These are phyloP conservation scores for Bombyx mandarina DNA, from an alignment of 1,140 invertebrate species.

Conservation along the genomic window DNA sequence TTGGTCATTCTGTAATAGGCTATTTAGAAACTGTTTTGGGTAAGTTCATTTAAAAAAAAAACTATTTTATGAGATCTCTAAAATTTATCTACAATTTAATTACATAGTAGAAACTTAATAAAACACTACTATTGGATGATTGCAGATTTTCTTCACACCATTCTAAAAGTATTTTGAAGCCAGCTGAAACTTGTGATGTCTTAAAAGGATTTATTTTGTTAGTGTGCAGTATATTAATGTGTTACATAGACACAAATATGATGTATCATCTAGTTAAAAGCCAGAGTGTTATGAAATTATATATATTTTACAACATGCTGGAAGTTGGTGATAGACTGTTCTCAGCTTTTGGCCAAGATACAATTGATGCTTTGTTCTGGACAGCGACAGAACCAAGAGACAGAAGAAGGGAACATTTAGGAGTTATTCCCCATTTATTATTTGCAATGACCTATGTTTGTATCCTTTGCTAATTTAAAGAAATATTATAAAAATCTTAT, in stretches of 20 bases:
- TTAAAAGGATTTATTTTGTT: constrained; percentile 93
- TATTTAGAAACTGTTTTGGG: constrained; percentile 81
- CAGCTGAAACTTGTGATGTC: constrained; percentile 96
- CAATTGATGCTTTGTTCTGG: constrained; percentile 97
- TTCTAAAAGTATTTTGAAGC: constrained; percentile 76
- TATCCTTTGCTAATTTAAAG: constrained; percentile 81
- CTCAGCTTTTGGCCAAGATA: constrained; percentile 98
- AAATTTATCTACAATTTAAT: neutral
- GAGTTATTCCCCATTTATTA: constrained; percentile 88
- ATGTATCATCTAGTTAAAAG: constrained; percentile 99
- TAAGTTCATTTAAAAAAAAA: constrained; percentile 43
- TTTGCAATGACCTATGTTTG: constrained; percentile 94
- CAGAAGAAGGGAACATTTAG: constrained; percentile 86
- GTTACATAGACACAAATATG: constrained; percentile 96
- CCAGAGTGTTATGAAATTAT: constrained; percentile 98
- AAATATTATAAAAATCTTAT: neutral
- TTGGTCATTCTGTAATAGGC: constrained; percentile 82
- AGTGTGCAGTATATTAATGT: constrained; percentile 86
- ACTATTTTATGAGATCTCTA: neutral
- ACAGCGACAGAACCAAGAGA: constrained; percentile 94
- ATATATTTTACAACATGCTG: constrained; percentile 99
- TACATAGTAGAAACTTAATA: neutral
- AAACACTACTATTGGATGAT: constrained; percentile 11
- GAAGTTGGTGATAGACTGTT: constrained; percentile 97
- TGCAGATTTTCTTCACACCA: constrained; percentile 50